Conservation (phyloP, 2,888 invertebrate genomes). For the Cerastis rubricosa region DNA sequence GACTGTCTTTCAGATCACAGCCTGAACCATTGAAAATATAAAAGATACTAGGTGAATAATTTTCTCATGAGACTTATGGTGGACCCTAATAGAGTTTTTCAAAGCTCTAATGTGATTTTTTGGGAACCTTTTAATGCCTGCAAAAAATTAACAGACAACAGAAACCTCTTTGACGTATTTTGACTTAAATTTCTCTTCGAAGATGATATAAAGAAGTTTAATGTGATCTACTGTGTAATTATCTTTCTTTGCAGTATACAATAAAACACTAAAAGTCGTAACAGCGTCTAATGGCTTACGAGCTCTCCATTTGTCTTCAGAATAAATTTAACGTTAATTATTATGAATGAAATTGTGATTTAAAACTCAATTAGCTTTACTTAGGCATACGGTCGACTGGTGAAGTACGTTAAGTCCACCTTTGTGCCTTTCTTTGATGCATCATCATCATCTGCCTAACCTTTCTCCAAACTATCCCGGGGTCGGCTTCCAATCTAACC, state of each 20-base stretch:
- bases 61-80: neutral
- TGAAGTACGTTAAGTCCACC: neutral
- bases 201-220: slow-evolving; percentile 3
- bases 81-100: neutral
- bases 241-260: slow-evolving; percentile 17
- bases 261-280: slow-evolving; percentile 17
- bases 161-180: neutral
- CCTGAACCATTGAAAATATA: neutral
- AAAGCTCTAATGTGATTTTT: neutral
- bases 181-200: neutral
- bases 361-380: neutral
- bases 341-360: slow-evolving; percentile 16
- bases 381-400: neutral
- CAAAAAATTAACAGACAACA: neutral
- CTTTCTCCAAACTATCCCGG: too few relatives aligned
- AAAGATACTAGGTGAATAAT: neutral
- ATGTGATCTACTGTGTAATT: slow-evolving; percentile 33
- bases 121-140: neutral
- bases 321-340: slow-evolving; percentile 20
- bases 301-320: slow-evolving; percentile 24
- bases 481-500: too few relatives aligned
- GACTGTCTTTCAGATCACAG: neutral
- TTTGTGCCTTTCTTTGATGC: too few relatives aligned
- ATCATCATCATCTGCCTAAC: too few relatives aligned
- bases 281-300: slow-evolving; percentile 17